Evolutionary conservation across 2,113 vertebrate species (phyloP).

Genomic region (Steatornis caripensis): DNA sequence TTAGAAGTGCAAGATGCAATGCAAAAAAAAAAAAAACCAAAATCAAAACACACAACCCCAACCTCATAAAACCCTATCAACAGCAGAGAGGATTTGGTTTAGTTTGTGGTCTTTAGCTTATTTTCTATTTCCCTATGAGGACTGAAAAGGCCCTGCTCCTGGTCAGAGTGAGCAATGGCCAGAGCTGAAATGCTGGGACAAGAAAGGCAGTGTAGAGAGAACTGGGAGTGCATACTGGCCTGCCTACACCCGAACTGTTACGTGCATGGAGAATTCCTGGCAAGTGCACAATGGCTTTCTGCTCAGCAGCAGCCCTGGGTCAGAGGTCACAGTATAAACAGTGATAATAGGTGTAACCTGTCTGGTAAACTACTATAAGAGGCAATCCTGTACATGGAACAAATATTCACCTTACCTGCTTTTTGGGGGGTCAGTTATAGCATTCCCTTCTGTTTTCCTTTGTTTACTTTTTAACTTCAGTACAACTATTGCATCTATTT

Average conservation of each 20-base stretch:
- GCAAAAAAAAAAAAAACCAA: neutral
- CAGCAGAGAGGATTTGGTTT: neutral
- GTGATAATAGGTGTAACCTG: neutral
- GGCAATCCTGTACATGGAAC: neutral
- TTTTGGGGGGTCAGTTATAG: neutral
- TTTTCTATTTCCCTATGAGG: neutral
- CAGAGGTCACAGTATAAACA: neutral
- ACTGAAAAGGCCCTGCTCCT: neutral
- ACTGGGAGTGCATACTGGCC: neutral
- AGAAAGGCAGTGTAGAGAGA: neutral
- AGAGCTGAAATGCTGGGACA: neutral
- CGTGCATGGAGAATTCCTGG: neutral
- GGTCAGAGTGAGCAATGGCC: neutral
- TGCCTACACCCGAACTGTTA: neutral
- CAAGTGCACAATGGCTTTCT: accelerated
- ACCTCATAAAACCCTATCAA: neutral
- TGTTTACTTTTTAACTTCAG: neutral
- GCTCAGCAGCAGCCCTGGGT: neutral
- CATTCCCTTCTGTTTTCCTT: neutral
- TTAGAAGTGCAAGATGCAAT: neutral
- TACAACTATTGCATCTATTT: neutral
- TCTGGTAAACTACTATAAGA: neutral
- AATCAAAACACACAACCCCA: accelerated
- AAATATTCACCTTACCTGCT: neutral
- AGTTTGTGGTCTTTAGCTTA: neutral